Evolutionary conservation across 2,888 invertebrate species (phyloP), one percentile per base, ranked within the genome.

Genomic region (Labia minor): DNA sequence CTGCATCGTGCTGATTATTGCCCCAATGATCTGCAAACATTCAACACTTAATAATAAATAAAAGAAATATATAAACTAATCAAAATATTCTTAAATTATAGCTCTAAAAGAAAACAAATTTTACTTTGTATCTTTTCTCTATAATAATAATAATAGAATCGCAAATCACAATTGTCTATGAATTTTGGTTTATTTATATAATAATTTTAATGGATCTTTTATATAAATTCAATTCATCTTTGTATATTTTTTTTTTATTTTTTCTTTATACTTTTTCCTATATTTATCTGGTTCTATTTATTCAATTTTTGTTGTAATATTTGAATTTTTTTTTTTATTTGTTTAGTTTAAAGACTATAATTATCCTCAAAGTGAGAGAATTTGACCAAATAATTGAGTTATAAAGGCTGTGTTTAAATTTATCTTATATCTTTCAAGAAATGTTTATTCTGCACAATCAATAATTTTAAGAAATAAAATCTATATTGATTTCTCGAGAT

Each of bases 321-420:
- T 49, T 49, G 49, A 49, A 8, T 33, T 33, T 33, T 49, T 49
- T 49, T 49, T 10, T 49, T 10, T 49, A 3, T 49, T 49, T 49
- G 49, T 49, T 49, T 49, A 10, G 14, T 49, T 2, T 49, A 16
- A 49, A 49, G 49, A 16, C 8, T 49, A 49, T 49, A 49, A 49
- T 49, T 8, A 49, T 10, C 49, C 49, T 49, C 49, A 49, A 49
- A 14, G 49, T 14, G 49, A 49, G 49, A 49, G 49, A 49, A 49
- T 49, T 49, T 49, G 49, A 49, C 16, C 49, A 49, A 49, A 49
- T 49, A 49, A 49, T 49, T 49, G 49, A 49, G n/a, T 49, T 49
- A 11, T 49, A 49, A 49, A 49, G 49, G 2, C 49, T 49, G 14
- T 49, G 49, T 49, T 49, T 49, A 49, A 49, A 49, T 49, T 49